A percentile compares a stretch with the other conserved stretches of the same genome.
These are phyloP conservation scores for Tyria jacobaeae DNA, from an alignment of 2,888 invertebrate species.

Conservation along the genomic window DNA sequence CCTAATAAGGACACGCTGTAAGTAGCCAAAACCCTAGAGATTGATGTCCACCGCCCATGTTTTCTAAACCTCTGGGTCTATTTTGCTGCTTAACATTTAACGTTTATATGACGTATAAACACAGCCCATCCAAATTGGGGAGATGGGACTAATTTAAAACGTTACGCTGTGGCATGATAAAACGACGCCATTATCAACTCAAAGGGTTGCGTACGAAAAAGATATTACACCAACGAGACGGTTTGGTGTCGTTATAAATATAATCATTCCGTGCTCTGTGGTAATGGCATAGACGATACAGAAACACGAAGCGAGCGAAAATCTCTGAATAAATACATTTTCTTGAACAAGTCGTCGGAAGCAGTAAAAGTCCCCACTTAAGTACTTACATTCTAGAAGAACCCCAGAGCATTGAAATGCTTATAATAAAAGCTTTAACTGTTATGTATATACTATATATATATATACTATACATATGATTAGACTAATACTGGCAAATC, in stretches of 20 bases:
- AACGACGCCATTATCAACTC: conserved; percentile 58
- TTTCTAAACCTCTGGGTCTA: conserved; percentile 45
- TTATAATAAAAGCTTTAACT: not conserved
- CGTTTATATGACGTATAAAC: too few relatives aligned
- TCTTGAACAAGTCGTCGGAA: conserved; percentile 7
- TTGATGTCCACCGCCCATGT: conserved; percentile 52
- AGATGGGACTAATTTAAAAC: conserved; percentile 65
- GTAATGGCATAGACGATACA: conserved; percentile 18
- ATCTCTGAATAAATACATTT: too few relatives aligned
- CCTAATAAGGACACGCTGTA: conserved; percentile 44
- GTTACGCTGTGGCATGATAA: conserved; percentile 58
- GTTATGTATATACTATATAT: too few relatives aligned
- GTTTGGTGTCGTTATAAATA: conserved; percentile 41
- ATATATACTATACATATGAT: too few relatives aligned
- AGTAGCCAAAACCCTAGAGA: conserved; percentile 61
- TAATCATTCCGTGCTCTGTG: conserved; percentile 42
- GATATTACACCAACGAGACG: conserved; percentile 52
- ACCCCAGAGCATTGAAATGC: not conserved
- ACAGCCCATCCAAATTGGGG: conserved; percentile 57
- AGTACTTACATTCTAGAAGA: too few relatives aligned
- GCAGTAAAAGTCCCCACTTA: conserved; percentile 7
- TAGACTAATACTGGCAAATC: too few relatives aligned
- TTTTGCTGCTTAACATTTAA: too few relatives aligned
- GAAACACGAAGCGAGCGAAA: conserved; percentile 10
- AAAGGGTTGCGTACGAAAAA: conserved; percentile 53